Base-by-base conservation (phyloP, 2,113 vertebrate species). In the Colaptes auratus region DNA sequence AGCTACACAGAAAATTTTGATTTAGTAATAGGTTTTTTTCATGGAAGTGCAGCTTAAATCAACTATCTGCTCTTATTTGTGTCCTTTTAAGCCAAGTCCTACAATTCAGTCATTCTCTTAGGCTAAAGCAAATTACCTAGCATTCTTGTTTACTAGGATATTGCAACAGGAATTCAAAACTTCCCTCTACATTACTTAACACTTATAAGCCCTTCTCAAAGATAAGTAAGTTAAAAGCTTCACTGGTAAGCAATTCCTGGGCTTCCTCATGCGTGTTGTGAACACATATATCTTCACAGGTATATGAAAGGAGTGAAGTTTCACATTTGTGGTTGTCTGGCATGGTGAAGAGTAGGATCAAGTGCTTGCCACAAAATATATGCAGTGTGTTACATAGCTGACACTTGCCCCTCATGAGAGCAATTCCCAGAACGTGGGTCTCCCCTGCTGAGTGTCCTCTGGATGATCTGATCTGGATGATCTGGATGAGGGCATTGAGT, bases 221-320 rank as follows among this genome's bases (percentile, higher is more conserved):
- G 48, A 44, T 39, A 3, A 56, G 21, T n/a, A 71, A 79, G 31
- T 10, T 0, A 61, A 52, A 77, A 48, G 1, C 6, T 73, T 50
- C 21, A 48, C 36, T 59, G 4, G 2, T 53, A 80, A 73, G 30
- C 7, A 2, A 73, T 80, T 33, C 33, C 72, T 53, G 28, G 60
- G 6, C 13, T 42, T 87, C 69, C 23, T 53, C 13, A 33, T 8
- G 4, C 59, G 24, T 5, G 1, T 21, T 74, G 13, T 53, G 46
- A 64, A 23, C 3, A 13, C 23, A 35, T 2, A 3, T 18, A 42
- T 2, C 1, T 67, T n/a, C 61, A 67, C 7, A 10, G 3, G 7
- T 20, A 6, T 36, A 36, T 3, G 7, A 50, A 71, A 74, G 33
- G 6, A 60, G 10, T 15, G n/a, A 75, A 12, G 35, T 21, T 58